Conservation (phyloP, 2,888 invertebrate genomes). For the Mystacides longicornis region DNA sequence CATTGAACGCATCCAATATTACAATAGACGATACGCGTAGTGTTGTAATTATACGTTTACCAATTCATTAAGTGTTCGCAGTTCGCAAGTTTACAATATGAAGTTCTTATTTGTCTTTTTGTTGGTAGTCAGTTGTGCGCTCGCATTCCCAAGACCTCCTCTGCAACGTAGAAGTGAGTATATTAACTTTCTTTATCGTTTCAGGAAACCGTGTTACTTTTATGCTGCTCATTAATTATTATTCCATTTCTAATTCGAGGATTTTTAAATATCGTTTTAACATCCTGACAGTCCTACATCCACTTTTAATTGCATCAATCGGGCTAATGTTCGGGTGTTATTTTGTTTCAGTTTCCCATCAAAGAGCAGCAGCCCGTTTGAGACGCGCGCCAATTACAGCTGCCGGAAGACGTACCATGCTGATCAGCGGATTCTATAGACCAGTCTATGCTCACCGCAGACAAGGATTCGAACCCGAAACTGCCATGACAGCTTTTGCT, state of each 20-base stretch:
- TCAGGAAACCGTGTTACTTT: no score
- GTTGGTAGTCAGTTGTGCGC: constrained; percentile 20
- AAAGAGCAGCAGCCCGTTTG: constrained; percentile 19
- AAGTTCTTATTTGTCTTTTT: constrained; percentile 20
- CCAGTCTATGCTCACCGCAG: constrained; percentile 26
- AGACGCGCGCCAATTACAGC: constrained; percentile 29
- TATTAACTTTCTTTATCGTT: no score
- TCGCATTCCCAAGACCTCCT: constrained; percentile 16
- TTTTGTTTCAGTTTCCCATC: constrained; percentile 10
- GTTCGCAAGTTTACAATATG: constrained; percentile 9
- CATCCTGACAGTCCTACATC: no score
- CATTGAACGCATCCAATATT: constrained; percentile 14
- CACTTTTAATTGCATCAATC: no score
- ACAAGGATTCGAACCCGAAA: constrained; percentile 30
- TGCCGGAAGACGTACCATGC: constrained; percentile 30
- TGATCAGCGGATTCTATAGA: constrained; percentile 35
- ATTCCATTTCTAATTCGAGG: no score
- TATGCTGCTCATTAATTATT: no score
- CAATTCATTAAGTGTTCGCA: constrained; percentile 12
- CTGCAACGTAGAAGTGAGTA: constrained; percentile 19
- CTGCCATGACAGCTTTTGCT: constrained; percentile 37
- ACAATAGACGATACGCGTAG: constrained; percentile 1
- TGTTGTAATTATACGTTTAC: constrained; percentile 5
- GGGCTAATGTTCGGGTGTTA: no score
- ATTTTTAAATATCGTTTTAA: no score